Evolutionary conservation across 1,140 invertebrate genomes (phyloP).

Genomic region (Atta cephalotes): DNA sequence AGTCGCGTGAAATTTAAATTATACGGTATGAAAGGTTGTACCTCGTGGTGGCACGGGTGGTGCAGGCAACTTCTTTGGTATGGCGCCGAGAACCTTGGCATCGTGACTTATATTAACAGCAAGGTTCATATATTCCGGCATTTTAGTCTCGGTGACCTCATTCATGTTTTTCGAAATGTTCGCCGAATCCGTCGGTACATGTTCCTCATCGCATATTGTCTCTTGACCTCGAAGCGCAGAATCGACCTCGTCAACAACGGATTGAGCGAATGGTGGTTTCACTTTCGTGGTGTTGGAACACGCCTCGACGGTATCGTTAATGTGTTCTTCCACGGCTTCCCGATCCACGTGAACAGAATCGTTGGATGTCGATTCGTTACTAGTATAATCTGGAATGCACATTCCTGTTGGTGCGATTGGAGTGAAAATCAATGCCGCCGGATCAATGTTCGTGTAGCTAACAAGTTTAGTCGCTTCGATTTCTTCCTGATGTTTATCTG

Average conservation of each 20-base stretch:
- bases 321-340: constrained; percentile 19
- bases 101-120: constrained; percentile 59
- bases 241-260: constrained; percentile 17
- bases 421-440: constrained; percentile 47
- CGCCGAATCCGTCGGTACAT: constrained; percentile 33
- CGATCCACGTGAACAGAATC: not conserved
- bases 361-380: constrained; percentile 58
- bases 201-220: constrained; percentile 26
- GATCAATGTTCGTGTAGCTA: constrained; percentile 76
- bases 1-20: not conserved
- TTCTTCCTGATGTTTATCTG: not conserved
- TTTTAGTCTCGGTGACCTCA: constrained; percentile 70
- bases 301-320: not conserved
- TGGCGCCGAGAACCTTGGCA: constrained; percentile 69
- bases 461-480: not conserved
- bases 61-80: constrained; percentile 77
- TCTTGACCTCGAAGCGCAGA: constrained; percentile 17
- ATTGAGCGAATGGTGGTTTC: not conserved
- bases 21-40: constrained; percentile 54
- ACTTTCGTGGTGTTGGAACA: not conserved
- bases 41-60: constrained; percentile 82
- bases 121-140: constrained; percentile 83
- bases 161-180: constrained; percentile 41
- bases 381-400: constrained; percentile 81
- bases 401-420: constrained; percentile 78